These are phyloP conservation scores for Anseranas semipalmata DNA, from an alignment of 2,113 vertebrate species.

Conservation along the genomic window DNA sequence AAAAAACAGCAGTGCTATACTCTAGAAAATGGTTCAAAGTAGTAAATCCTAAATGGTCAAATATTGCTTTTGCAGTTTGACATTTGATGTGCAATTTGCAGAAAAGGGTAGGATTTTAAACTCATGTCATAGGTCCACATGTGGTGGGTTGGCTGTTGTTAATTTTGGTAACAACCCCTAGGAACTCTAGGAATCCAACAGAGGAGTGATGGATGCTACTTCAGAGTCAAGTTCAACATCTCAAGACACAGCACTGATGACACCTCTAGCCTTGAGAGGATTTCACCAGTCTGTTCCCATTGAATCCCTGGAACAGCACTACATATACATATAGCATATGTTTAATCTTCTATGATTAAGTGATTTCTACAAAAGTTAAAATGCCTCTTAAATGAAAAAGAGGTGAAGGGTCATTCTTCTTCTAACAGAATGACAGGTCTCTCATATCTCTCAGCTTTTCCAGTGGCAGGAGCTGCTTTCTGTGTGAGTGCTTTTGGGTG, in stretches of 20 bases:
- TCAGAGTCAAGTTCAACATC: background rate
- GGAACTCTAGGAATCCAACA: background rate
- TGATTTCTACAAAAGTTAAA: slow-evolving; percentile 2
- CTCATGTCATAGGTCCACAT: accelerated
- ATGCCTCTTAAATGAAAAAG: background rate
- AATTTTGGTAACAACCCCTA: background rate
- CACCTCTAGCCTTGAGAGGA: background rate
- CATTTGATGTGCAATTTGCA: background rate
- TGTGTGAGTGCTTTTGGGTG: background rate
- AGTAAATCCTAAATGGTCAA: background rate
- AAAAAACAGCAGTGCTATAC: background rate
- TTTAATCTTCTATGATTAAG: background rate
- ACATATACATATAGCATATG: background rate
- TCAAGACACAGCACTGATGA: background rate
- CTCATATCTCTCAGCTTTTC: background rate
- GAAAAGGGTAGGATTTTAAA: background rate
- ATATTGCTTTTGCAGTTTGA: background rate
- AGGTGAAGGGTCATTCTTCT: background rate
- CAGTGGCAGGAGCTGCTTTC: background rate
- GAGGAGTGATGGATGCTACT: background rate
- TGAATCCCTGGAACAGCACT: background rate
- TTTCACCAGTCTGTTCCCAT: background rate
- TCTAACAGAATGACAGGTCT: background rate
- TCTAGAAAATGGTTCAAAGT: background rate
- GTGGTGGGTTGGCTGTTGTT: background rate